These are phyloP conservation scores for Pomacea canaliculata DNA, from an alignment of 2,888 invertebrate genomes.

Conservation along the genomic window DNA sequence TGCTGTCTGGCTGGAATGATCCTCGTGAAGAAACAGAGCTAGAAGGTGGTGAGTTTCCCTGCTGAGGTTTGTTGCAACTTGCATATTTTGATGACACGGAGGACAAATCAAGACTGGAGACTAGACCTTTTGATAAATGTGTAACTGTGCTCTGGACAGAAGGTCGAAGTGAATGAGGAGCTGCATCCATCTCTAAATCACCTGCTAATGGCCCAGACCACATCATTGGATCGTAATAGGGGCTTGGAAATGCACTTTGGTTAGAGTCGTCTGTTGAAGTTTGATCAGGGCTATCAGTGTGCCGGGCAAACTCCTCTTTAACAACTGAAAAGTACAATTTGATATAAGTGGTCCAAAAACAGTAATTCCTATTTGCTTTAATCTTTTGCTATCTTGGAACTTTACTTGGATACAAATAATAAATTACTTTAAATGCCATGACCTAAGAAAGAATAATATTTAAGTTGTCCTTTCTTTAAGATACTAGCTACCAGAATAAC, in stretches of 20 bases:
- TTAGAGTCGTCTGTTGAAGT: slow-evolving; percentile 1
- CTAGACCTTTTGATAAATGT: not conserved
- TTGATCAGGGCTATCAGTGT: slow-evolving; percentile 11
- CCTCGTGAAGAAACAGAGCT: too few relatives aligned
- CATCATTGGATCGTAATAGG: slow-evolving; percentile 31
- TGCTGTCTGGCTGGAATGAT: not conserved
- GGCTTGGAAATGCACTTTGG: slow-evolving; percentile 15
- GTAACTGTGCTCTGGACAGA: not conserved
- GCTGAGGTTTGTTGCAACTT: too few relatives aligned
- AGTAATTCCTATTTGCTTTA: too few relatives aligned
- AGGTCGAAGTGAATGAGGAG: slow-evolving; percentile 20
- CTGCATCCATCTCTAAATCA: slow-evolving; percentile 33
- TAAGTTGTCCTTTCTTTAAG: too few relatives aligned
- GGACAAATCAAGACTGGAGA: too few relatives aligned
- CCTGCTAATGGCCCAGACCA: not conserved
- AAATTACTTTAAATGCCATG: too few relatives aligned
- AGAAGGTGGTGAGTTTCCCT: too few relatives aligned
- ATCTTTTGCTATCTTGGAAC: too few relatives aligned
- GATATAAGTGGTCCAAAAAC: not conserved
- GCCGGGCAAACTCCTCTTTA: slow-evolving; percentile 23
- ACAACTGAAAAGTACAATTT: slow-evolving; percentile 15
- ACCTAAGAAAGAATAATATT: too few relatives aligned
- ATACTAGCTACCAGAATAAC: too few relatives aligned
- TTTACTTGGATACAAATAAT: too few relatives aligned
- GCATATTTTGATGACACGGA: too few relatives aligned